Base-by-base conservation (phyloP, 2,797 vertebrate species). In the Mastacembelus armatus region DNA sequence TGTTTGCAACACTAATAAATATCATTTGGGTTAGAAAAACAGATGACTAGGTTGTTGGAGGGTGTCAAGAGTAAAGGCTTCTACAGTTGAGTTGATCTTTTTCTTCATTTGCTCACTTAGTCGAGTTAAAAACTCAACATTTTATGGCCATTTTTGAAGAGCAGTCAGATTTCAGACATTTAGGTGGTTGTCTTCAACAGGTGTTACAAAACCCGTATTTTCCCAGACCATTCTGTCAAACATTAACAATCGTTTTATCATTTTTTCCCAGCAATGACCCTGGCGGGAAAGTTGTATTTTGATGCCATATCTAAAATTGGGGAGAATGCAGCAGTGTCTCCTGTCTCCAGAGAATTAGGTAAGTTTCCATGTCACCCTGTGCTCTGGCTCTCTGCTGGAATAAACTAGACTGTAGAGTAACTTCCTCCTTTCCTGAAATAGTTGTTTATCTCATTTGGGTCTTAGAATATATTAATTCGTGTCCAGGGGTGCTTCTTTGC, bases 271-370 rank as follows among this genome's bases (percentile, higher is more conserved):
- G 98, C 94, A 62, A 99, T 99, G 98, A 92, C 95, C 58, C 84
- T 95, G 85, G 95, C 97, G 44, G 97, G 97, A 85, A 98, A 94
- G 93, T 88, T 95, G 30, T 99, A 99, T 92, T 99, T 96, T 71
- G 98, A 99, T 62, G 96, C 95, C 48, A 93, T 99, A 81, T 94
- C 96, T 74, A 99, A 96, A 92, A 96, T 99, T 12, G 98, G 97
- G 35, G 97, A 99, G 84, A 95, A 95, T 69, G 95, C 96, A 43
- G 92, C 95, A 0, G 93, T 93, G 60, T 99, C 98, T 66, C 97
- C 95, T 0, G 98, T 98, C 79, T 99, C 97, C 56, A 96, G 94
- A 85, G 97, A 99, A 73, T 81, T 99, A 54, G 98, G 97, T 99
- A 91, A 96, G 96, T 93, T 62, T 70, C 49, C 35, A 36, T 56